Percentiles rank a stretch among this genome's conserved stretches.
Evolutionary conservation across 1,140 invertebrate species (phyloP).

Genomic region (Plectus sambesii): DNA sequence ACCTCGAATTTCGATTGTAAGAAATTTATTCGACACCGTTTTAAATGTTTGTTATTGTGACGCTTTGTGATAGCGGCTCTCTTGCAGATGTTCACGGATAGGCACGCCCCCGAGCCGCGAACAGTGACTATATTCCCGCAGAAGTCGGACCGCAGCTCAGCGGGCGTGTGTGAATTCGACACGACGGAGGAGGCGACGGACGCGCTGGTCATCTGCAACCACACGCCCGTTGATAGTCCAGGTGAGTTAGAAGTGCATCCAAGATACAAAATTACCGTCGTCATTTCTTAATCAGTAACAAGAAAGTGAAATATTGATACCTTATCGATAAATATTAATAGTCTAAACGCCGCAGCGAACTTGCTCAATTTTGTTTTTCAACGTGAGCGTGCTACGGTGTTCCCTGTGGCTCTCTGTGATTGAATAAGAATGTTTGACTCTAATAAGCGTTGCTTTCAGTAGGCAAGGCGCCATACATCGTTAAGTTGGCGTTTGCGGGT

Average conservation of each 20-base stretch:
- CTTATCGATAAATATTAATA: too few relatives aligned
- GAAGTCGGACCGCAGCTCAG: conserved; percentile 60
- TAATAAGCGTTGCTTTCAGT: conserved; percentile 57
- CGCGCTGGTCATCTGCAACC: conserved; percentile 85
- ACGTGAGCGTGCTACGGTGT: too few relatives aligned
- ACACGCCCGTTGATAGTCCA: conserved; percentile 75
- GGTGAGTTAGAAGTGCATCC: conserved; percentile 49
- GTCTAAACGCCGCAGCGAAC: too few relatives aligned
- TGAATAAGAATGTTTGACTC: background rate
- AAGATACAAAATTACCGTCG: conserved; percentile 1
- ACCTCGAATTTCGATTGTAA: too few relatives aligned
- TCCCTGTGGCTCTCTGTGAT: background rate
- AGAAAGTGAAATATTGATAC: too few relatives aligned
- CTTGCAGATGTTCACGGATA: conserved; percentile 31
- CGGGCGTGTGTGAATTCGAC: conserved; percentile 84
- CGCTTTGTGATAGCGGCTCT: background rate
- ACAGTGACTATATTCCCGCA: conserved; percentile 30
- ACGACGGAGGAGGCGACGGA: conserved; percentile 76
- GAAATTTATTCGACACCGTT: too few relatives aligned
- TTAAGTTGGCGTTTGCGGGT: conserved; percentile 61
- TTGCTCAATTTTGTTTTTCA: too few relatives aligned
- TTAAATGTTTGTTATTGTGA: background rate
- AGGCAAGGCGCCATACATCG: conserved; percentile 88
- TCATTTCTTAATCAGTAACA: too few relatives aligned
- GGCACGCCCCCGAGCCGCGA: conserved; percentile 18